Evolutionary conservation across 2,113 vertebrate genomes (phyloP).

Genomic region (Melospiza melodia): DNA sequence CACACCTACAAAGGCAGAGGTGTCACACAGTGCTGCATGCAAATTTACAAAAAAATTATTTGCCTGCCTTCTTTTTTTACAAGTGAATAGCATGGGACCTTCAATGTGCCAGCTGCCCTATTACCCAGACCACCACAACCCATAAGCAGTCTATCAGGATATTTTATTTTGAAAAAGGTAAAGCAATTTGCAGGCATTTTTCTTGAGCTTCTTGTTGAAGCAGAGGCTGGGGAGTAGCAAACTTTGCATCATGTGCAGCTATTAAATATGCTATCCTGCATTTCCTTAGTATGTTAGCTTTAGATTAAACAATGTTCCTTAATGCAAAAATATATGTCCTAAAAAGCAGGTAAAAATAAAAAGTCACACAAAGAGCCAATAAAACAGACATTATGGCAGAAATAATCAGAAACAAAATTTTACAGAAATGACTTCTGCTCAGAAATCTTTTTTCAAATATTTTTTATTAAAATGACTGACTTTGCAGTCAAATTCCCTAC

Average conservation of each 20-base stretch:
- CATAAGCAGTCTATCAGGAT: neutral
- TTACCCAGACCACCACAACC: neutral
- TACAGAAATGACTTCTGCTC: neutral
- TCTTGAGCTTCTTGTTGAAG: neutral
- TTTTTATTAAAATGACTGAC: neutral
- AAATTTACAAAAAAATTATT: neutral
- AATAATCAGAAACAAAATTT: neutral
- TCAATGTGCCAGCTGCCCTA: neutral
- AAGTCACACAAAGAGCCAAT: neutral
- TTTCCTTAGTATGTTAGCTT: neutral
- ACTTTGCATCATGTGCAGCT: neutral
- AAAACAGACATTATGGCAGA: neutral
- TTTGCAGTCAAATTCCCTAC: neutral
- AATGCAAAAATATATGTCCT: neutral
- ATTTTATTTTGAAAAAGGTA: neutral
- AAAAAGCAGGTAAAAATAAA: neutral
- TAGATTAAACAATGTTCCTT: neutral
- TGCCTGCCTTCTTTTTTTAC: neutral
- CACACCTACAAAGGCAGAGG: neutral
- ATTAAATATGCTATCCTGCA: neutral
- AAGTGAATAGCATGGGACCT: neutral
- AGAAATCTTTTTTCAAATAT: neutral
- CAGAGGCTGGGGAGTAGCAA: neutral
- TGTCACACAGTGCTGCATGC: neutral
- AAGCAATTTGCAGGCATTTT: neutral